Evolutionary conservation across 1,140 invertebrate species (phyloP), one percentile per base, ranked within the genome.

Genomic region (Adoxophyes honmai): DNA sequence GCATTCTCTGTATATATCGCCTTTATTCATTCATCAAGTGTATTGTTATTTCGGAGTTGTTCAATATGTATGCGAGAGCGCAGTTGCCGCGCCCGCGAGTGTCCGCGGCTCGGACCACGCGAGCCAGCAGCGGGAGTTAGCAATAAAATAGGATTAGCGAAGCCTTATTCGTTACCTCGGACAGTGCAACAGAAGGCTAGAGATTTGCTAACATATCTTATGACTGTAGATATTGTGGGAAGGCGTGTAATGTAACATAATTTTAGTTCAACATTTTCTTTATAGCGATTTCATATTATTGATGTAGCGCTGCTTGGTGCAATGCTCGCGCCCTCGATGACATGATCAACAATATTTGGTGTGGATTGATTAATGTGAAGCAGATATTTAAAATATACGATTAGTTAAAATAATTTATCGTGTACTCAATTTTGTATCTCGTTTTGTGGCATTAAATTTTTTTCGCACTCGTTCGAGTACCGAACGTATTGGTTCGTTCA

Each of bases 211-310:
- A 88, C 82, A 88, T 88, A 88, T 86, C 84, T 82, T 80, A 73
- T 65, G 70, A 73, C 70, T 76, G 68, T 82, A 84, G 70, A 71
- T 77, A 70, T 79, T 61, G 66, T 60, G 57, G 62, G 73, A 70
- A 64, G 70, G 66, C 59, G 64, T 69, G 60, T 73, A 75, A 68
- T 80, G 68, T 83, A 81, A 76, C 67, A 68, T 76, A 81, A 81
- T 81, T 79, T 85, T 86, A 88, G 83, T 88, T 86, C 57, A 81
- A 79, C 78, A 67, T 83, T 83, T 80, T 81, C 73, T 77, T 83
- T 86, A 66, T 86, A 85, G 77, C 74, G 71, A 81, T 82, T 85
- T 84, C 82, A 75, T 85, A 85, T n/a, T n/a, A n/a, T 78, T 81
- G 62, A 73, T 81, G 68, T 75, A 77, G 66, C 51, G 51, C 62